A percentile compares a stretch with the other conserved stretches of the same genome.
These are phyloP conservation scores for Polymixis flavicincta DNA, from an alignment of 2,888 invertebrate species.

Conservation along the genomic window DNA sequence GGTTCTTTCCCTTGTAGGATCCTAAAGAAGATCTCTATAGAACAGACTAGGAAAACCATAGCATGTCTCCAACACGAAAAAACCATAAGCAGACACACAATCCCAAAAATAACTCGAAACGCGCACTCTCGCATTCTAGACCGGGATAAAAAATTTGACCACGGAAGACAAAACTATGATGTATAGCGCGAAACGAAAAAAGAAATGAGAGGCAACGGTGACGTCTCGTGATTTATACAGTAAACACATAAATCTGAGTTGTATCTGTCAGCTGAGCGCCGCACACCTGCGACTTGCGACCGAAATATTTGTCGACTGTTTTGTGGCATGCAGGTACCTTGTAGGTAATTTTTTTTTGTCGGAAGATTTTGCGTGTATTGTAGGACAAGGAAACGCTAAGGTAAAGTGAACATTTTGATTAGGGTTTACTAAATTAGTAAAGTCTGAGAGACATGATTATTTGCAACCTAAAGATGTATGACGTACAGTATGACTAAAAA, in stretches of 20 bases:
- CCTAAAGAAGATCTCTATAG: no score
- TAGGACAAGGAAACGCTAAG: background rate
- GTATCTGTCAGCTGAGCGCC: slow-evolving; percentile 82
- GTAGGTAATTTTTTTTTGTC: background rate
- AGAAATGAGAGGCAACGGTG: slow-evolving; percentile 78
- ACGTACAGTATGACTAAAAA: background rate
- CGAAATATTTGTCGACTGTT: slow-evolving; percentile 62
- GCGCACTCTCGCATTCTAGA: slow-evolving; percentile 44
- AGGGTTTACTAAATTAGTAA: background rate
- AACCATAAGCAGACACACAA: slow-evolving; percentile 23
- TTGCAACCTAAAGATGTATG: background rate
- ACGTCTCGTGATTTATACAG: slow-evolving; percentile 89
- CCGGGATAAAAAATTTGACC: slow-evolving; percentile 68
- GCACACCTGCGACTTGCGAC: slow-evolving; percentile 71
- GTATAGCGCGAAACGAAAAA: slow-evolving; percentile 84
- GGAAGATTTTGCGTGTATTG: background rate
- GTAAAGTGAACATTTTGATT: background rate
- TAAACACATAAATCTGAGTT: slow-evolving; percentile 91
- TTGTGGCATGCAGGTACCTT: slow-evolving; percentile 1
- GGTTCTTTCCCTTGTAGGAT: background rate
- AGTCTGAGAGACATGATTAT: background rate
- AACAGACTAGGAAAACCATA: background rate
- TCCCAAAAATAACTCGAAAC: slow-evolving; percentile 42
- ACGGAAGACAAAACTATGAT: slow-evolving; percentile 86
- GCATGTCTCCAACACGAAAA: background rate